Base-by-base conservation (phyloP, 2,888 invertebrate genomes). In the Cepaea hortensis region DNA sequence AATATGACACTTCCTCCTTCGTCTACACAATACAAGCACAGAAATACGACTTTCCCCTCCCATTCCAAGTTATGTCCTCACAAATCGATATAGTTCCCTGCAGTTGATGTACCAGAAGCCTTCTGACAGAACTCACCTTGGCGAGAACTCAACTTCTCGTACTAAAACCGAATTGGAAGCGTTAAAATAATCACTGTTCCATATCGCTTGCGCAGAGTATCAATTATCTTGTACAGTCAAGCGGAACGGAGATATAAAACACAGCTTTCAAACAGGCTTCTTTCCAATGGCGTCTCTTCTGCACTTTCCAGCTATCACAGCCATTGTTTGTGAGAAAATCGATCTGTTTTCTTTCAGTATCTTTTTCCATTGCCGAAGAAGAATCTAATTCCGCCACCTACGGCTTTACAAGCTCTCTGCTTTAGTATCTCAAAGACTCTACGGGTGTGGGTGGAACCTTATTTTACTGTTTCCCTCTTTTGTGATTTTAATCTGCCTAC, bases 291-390 rank as follows among this genome's bases (percentile, higher is more conserved):
- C 81, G 50, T 72, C 72, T 81, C 72, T 23, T 18, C 46, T 20
- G 35, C 68, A 20, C 46, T 81, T 81, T 62, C 68, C 68, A 61
- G 81, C 65, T 55, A 68, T 48, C 68, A 20, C 4, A 20, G 18
- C 48, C 65, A 68, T 81, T 81, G 81, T 81, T 68, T 68, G 50
- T 68, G 50, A 50, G 72, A 72, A 65, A 70, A 23, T 72, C 72
- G 81, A 81, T 81, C 70, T 55, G 81, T 81, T 81, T 81, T 81
- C 81, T 81, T 81, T 81, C 55, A 20, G 3, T 55, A 81, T 81
- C 72, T 81, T 23, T 48, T n/a, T 72, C 70, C 13, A 68, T 50
- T 48, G 55, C 72, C 70, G 68, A 18, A 81, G 81, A 68, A 81
- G 81, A 50, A 7, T 55, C 55, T 46, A 72, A 55, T 81, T 81